Base-by-base conservation (phyloP, 2,888 invertebrate genomes). In the Calameuta idolon region DNA sequence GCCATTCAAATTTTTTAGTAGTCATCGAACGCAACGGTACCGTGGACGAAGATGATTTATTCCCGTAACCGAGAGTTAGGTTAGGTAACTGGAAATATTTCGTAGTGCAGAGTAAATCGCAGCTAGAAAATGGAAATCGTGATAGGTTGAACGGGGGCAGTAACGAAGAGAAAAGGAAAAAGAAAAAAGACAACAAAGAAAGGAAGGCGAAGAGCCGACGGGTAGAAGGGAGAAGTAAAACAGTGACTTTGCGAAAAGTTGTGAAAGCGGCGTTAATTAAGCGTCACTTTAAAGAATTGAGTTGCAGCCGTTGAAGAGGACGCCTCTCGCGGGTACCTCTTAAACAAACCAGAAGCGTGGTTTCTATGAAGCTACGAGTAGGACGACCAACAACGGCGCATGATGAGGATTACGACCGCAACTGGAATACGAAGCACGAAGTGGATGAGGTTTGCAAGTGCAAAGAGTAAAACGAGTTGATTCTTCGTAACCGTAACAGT, bases 221-320 rank as follows among this genome's bases (percentile, higher is more conserved):
- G 69, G 75, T 11, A 35, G 0, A 35, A 35, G 12, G 35, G 74
- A 77, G 33, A 77, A 79, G 35, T 76, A 77, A 77, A 77, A 75
- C 74, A 34, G 69, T 69, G 69, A 74, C 74, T 37, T 33, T 77
- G 37, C 75, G 75, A 69, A 75, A 77, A 75, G 69, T 77, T 74
- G 68, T 85, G 84, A 87, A 87, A 86, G 83, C 84, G 83, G 83
- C 82, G 87, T 87, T 88, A 88, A 88, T 88, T 88, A 88, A 88
- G 86, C 87, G 86, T 81, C 87, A 87, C 83, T 84, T 85, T 81
- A 84, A 87, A 87, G 87, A 87, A 87, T 86, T 81, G 74, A 78
- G 76, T 78, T 34, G 71, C n/a, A 23, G 55, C 75, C 34, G 35
- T 76, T 79, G 69, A 74, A 73, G 37, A 73, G 73, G 69, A 23